A percentile compares a stretch with the other conserved stretches of the same genome.
phyloP scores from a whole-genome alignment of 2,113 vertebrate species.

The Jaculus jaculus region DNA sequence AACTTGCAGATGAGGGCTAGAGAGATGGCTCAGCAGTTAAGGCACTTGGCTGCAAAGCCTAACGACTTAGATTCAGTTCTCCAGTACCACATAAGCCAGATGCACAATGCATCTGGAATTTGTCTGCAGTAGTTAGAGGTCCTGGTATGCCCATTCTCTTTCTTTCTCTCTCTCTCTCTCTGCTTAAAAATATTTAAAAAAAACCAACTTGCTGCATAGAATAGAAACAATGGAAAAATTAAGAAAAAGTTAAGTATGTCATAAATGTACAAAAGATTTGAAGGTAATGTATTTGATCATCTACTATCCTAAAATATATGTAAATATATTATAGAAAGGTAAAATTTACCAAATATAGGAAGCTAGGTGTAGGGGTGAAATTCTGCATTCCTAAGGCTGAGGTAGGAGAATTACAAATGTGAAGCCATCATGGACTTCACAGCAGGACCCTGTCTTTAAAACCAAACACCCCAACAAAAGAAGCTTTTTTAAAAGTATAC shows the following conservation, averaged over 20 bases:
- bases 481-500: background rate
- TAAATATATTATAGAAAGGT: background rate
- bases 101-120: no score
- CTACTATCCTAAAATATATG: background rate
- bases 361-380: background rate
- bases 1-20: no score
- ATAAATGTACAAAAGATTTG: background rate
- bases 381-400: background rate
- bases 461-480: background rate
- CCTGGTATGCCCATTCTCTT: no score
- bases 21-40: no score
- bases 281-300: background rate
- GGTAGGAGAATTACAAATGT: background rate
- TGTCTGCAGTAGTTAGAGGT: no score
- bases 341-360: background rate
- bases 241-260: background rate
- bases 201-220: background rate
- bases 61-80: no score
- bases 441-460: background rate
- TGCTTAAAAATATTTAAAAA: no score
- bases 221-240: background rate
- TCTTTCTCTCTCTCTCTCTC: no score
- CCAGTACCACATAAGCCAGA: no score
- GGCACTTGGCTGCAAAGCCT: no score
- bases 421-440: background rate